Percentiles rank a stretch among this genome's conserved stretches.
phyloP scores from a whole-genome alignment of 2,113 vertebrate species.

The Ovibos moschatus region DNA sequence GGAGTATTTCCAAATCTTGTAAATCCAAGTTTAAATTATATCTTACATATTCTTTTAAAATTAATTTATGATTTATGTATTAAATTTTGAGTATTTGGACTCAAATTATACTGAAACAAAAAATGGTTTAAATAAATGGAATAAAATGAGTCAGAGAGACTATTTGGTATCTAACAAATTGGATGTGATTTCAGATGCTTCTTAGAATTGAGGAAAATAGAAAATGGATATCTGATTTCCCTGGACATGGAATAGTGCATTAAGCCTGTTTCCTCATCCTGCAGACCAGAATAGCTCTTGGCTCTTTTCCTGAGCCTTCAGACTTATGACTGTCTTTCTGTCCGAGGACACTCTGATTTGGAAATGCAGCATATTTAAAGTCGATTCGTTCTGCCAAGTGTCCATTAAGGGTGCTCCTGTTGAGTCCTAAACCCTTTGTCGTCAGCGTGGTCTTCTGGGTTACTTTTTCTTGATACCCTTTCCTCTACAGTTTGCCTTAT shows the following conservation, averaged over 20 bases:
- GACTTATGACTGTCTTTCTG: conserved; percentile 19
- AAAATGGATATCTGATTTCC: not conserved
- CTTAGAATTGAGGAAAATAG: not conserved
- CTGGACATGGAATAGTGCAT: not conserved
- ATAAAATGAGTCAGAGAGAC: not conserved
- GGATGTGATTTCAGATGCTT: not conserved
- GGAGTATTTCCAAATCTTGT: not conserved
- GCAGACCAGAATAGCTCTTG: not conserved
- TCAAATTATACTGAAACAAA: not conserved
- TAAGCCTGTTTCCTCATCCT: not conserved
- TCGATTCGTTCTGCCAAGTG: not conserved
- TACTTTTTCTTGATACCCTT: not conserved
- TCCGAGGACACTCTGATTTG: not conserved
- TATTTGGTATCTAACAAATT: not conserved
- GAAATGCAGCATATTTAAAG: conserved; percentile 5
- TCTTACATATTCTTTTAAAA: not conserved
- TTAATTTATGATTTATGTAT: not conserved
- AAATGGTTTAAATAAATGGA: not conserved
- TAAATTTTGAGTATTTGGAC: not conserved
- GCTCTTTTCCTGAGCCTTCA: not conserved
- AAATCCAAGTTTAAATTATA: not conserved
- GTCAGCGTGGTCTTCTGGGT: not conserved
- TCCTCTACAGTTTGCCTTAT: not conserved
- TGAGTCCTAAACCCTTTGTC: not conserved
- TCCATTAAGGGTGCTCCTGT: not conserved